Evolutionary conservation across 2,888 invertebrate genomes (phyloP).

Genomic region (Habroteleia sp.): DNA sequence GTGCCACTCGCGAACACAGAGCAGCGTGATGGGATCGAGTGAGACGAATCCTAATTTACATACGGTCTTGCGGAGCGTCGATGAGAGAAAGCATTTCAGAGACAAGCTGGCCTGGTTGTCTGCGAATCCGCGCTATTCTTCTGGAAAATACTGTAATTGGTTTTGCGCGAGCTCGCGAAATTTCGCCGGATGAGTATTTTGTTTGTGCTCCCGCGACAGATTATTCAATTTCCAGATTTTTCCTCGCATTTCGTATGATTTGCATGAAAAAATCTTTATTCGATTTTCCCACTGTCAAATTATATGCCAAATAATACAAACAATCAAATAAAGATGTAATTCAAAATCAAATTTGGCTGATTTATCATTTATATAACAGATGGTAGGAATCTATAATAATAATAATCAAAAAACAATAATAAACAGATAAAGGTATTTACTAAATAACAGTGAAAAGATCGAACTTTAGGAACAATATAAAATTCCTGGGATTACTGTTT

Average conservation of each 20-base stretch:
- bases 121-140: constrained; percentile 73
- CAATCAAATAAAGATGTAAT: no score
- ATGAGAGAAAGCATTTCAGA: constrained; percentile 65
- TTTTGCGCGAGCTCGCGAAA: constrained; percentile 70
- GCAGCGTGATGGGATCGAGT: constrained; percentile 68
- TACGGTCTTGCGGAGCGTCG: constrained; percentile 73
- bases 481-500: no score
- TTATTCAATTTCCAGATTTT: constrained; percentile 62
- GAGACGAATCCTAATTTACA: constrained; percentile 76
- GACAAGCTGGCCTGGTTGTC: constrained; percentile 65
- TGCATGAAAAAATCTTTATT: constrained; percentile 31
- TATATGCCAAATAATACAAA: no score
- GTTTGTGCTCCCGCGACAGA: constrained; percentile 64
- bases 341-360: no score
- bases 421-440: no score
- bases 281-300: no score
- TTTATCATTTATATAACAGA: no score
- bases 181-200: constrained; percentile 70
- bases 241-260: constrained; percentile 9
- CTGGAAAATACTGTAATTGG: constrained; percentile 80
- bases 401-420: no score
- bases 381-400: no score
- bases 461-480: no score
- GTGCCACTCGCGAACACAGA: constrained; percentile 67
- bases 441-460: no score